Evolutionary conservation across 2,113 vertebrate species (phyloP).

Genomic region (Suricata suricatta): DNA sequence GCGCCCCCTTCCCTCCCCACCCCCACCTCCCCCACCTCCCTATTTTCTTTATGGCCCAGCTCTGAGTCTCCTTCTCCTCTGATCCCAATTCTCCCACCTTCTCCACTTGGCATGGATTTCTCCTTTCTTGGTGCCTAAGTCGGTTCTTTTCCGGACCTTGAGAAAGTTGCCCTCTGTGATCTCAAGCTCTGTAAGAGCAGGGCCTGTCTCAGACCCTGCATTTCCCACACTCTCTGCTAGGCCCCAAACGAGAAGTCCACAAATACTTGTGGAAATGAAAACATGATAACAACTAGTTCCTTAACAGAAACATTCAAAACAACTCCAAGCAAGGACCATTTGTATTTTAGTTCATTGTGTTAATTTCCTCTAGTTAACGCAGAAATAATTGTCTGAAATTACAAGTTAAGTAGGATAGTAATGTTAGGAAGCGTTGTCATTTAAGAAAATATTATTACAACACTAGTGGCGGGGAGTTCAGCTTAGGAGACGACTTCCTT

Average conservation of each 20-base stretch:
- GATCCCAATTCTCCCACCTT: background rate
- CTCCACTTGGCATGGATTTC: background rate
- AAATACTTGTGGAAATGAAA: background rate
- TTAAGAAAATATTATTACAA: constrained; percentile 75
- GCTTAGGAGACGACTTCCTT: constrained; percentile 68
- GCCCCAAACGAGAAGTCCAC: background rate
- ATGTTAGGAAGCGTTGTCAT: constrained; percentile 62
- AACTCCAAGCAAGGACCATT: constrained; percentile 39
- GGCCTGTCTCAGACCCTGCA: background rate
- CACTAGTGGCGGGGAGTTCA: constrained; percentile 50
- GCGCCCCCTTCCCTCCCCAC: too few relatives aligned
- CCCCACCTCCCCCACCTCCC: background rate
- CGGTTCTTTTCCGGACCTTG: background rate
- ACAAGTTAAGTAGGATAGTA: constrained; percentile 39
- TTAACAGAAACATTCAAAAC: constrained; percentile 51
- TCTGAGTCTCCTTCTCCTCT: background rate
- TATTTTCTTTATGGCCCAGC: background rate
- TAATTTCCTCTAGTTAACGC: constrained; percentile 63
- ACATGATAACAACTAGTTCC: background rate
- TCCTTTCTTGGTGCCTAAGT: background rate
- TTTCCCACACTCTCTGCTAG: background rate
- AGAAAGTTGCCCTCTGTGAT: background rate
- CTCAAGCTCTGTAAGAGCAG: background rate
- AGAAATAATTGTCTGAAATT: constrained; percentile 58
- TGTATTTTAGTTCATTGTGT: constrained; percentile 49